Percentiles rank a stretch among this genome's conserved stretches.
Conservation (phyloP, 2,888 invertebrate species). For the Papilio demoleus region DNA sequence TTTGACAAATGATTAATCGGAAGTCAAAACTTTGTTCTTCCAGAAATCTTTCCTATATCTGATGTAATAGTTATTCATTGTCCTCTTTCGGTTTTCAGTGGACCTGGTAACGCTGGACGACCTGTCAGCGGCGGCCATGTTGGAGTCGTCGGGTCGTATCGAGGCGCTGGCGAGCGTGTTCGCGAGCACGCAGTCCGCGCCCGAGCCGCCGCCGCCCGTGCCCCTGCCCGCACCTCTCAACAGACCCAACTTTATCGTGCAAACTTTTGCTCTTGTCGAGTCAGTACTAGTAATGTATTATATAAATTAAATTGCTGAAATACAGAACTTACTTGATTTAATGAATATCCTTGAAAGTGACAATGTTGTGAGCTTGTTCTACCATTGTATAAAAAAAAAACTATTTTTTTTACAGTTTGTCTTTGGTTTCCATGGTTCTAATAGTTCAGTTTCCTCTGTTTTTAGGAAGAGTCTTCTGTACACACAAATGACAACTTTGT, state of each 20-base stretch:
- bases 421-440: too few relatives aligned
- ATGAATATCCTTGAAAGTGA: too few relatives aligned
- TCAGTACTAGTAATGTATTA: slow-evolving; percentile 57
- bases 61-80: neutral
- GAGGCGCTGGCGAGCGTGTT: slow-evolving; percentile 94
- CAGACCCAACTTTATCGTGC: slow-evolving; percentile 87
- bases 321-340: too few relatives aligned
- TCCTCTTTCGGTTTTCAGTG: slow-evolving; percentile 81
- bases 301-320: too few relatives aligned
- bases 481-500: slow-evolving; percentile 93
- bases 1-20: neutral
- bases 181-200: slow-evolving; percentile 85
- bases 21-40: neutral
- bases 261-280: slow-evolving; percentile 87
- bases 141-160: slow-evolving; percentile 96
- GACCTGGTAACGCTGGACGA: slow-evolving; percentile 97
- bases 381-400: neutral
- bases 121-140: slow-evolving; percentile 95
- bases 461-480: slow-evolving; percentile 87
- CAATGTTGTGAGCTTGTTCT: neutral
- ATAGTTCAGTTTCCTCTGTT: slow-evolving; percentile 20
- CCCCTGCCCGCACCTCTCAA: slow-evolving; percentile 92
- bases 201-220: slow-evolving; percentile 77
- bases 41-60: neutral
- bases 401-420: too few relatives aligned